phyloP scores from a whole-genome alignment of 2,113 vertebrate species.

The Macquaria ambigua region DNA sequence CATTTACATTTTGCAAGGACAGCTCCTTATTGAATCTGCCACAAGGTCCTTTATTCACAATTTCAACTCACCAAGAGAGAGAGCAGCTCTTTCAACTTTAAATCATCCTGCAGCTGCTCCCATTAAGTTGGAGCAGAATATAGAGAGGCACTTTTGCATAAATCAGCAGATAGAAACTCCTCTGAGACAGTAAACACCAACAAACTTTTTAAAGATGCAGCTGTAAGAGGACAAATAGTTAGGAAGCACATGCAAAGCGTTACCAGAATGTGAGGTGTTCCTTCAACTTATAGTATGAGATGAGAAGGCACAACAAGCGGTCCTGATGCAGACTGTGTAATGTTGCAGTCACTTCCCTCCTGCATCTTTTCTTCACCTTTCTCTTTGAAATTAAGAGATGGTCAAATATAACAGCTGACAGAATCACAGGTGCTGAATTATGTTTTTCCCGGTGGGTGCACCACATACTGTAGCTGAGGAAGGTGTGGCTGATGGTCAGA shows the following conservation, averaged over 20 bases:
- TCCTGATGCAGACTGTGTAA: neutral
- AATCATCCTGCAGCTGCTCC: constrained; percentile 12
- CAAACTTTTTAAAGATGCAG: neutral
- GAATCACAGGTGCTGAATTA: neutral
- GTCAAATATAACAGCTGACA: neutral
- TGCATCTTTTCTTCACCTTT: neutral
- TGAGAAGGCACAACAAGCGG: neutral
- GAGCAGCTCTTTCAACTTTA: constrained; percentile 37
- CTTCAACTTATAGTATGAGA: neutral
- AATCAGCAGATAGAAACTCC: constrained; percentile 20
- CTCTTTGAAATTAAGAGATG: neutral
- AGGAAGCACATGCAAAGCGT: neutral
- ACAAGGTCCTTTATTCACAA: constrained; percentile 37
- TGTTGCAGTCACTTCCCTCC: neutral
- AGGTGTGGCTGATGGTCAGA: neutral
- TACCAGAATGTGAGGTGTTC: neutral
- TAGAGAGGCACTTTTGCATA: constrained; percentile 16
- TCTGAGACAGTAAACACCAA: constrained; percentile 17
- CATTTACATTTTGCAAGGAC: constrained; percentile 63
- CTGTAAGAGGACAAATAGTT: neutral
- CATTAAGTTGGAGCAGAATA: constrained; percentile 17
- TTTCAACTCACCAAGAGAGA: neutral
- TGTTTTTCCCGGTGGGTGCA: no score
- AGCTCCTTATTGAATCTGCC: constrained; percentile 36
- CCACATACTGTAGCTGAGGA: neutral